phyloP scores from a whole-genome alignment of 2,113 vertebrate genomes.

The Tychaedon coryphoeus region DNA sequence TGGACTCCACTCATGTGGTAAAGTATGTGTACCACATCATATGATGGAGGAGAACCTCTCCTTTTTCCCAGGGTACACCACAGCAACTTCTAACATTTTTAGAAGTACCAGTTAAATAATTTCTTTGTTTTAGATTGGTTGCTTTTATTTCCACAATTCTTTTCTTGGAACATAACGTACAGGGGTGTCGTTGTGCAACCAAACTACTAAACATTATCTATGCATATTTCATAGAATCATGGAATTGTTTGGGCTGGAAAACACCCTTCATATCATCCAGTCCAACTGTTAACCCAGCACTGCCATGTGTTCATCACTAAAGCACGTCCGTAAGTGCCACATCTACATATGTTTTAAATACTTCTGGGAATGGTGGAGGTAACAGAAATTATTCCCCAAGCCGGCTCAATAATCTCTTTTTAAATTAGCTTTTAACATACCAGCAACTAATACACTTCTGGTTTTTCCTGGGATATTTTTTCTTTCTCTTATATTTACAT shows the following conservation, averaged over 20 bases:
- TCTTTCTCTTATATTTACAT: too few species aligned
- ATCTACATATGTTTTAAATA: not conserved
- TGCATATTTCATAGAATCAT: not conserved
- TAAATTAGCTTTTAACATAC: not conserved
- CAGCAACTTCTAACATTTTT: not conserved
- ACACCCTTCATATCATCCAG: not conserved
- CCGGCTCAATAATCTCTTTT: not conserved
- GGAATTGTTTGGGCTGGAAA: not conserved
- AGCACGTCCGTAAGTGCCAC: not conserved
- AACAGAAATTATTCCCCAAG: not conserved
- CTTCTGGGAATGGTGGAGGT: not conserved
- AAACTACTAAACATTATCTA: not conserved
- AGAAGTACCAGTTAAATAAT: not conserved
- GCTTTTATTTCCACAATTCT: not conserved
- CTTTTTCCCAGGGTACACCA: not conserved
- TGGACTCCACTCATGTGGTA: not conserved
- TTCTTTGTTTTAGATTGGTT: not conserved
- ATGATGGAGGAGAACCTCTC: not conserved
- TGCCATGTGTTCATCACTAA: not conserved
- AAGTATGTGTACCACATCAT: not conserved
- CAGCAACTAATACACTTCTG: not conserved
- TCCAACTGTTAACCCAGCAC: accelerated
- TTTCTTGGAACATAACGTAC: not conserved
- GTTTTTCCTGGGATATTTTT: too few species aligned
- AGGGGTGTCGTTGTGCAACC: not conserved